A percentile compares a stretch with the other conserved stretches of the same genome.
Conservation (phyloP, 1,140 invertebrate species). For the Musca vetustissima region DNA sequence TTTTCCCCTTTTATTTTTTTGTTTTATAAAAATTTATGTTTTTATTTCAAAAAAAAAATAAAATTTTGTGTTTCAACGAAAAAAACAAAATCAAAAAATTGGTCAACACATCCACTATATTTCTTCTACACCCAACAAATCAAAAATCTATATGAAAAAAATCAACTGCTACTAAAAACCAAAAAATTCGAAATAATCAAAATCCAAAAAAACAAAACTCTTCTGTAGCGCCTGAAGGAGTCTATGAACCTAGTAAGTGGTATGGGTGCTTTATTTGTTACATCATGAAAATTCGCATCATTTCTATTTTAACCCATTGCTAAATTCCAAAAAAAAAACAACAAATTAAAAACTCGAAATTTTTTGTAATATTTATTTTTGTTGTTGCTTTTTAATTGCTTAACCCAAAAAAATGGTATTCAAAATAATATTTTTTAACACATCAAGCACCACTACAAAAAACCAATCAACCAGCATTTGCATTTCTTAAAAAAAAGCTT, state of each 20-base stretch:
- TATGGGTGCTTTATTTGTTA: slow-evolving; percentile 55
- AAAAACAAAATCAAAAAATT: not conserved
- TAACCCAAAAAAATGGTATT: no score
- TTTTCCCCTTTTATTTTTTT: slow-evolving; percentile 25
- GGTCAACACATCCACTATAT: not conserved
- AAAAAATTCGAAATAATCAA: slow-evolving; percentile 17
- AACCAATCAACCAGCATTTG: not conserved
- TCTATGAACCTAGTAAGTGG: slow-evolving; percentile 55
- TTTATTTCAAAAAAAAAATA: slow-evolving; percentile 23
- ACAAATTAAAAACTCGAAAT: no score
- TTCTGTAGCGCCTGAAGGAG: slow-evolving; percentile 50
- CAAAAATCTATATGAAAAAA: not conserved
- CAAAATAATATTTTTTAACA: no score
- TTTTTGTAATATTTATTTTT: not conserved
- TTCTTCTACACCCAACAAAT: not conserved
- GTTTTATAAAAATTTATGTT: slow-evolving; percentile 13
- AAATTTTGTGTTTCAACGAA: not conserved
- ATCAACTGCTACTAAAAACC: slow-evolving; percentile 7
- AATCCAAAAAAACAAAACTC: slow-evolving; percentile 14
- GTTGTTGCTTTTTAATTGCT: slow-evolving; percentile 5
- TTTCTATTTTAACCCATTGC: not conserved
- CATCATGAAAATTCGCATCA: slow-evolving; percentile 1
- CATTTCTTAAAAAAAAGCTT: not conserved
- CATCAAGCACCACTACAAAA: no score
- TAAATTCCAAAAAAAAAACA: no score